A percentile compares a stretch with the other conserved stretches of the same genome.
Evolutionary conservation across 2,797 vertebrate genomes (phyloP).

Genomic region (Numenius phaeopus): DNA sequence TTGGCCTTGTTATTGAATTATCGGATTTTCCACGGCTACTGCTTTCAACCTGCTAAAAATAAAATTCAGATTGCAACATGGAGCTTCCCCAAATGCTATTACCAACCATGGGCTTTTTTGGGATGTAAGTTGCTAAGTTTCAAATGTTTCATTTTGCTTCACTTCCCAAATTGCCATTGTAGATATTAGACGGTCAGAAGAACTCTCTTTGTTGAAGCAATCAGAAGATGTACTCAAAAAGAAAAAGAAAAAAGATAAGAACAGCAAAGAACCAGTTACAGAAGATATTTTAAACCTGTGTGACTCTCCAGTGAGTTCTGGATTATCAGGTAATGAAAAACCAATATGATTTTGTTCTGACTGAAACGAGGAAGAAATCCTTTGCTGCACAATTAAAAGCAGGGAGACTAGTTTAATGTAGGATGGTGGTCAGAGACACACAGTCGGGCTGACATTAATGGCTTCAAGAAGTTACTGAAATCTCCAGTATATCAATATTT

Average conservation of each 20-base stretch:
- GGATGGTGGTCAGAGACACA: background rate
- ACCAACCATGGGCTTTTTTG: background rate
- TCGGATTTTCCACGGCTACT: background rate
- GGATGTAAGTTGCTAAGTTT: background rate
- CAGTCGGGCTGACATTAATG: background rate
- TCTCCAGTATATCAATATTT: background rate
- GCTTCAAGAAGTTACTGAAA: background rate
- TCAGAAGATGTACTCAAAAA: slow-evolving; percentile 87
- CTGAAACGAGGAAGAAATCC: background rate
- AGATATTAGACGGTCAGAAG: slow-evolving; percentile 96
- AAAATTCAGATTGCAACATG: background rate
- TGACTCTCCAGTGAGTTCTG: slow-evolving; percentile 80
- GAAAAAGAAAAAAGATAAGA: slow-evolving; percentile 96
- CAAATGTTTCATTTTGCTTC: background rate
- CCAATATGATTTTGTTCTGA: background rate
- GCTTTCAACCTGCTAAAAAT: slow-evolving; percentile 23
- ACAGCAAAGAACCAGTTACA: slow-evolving; percentile 78
- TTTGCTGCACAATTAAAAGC: background rate
- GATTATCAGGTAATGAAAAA: slow-evolving; percentile 79
- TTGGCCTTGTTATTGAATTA: background rate
- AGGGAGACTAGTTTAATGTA: background rate
- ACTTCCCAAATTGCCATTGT: slow-evolving; percentile 40
- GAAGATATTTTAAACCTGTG: slow-evolving; percentile 92
- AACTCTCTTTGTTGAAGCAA: slow-evolving; percentile 91
- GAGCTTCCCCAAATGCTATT: background rate